phyloP scores from a whole-genome alignment of 2,113 vertebrate species.

The Ceratotherium simum region DNA sequence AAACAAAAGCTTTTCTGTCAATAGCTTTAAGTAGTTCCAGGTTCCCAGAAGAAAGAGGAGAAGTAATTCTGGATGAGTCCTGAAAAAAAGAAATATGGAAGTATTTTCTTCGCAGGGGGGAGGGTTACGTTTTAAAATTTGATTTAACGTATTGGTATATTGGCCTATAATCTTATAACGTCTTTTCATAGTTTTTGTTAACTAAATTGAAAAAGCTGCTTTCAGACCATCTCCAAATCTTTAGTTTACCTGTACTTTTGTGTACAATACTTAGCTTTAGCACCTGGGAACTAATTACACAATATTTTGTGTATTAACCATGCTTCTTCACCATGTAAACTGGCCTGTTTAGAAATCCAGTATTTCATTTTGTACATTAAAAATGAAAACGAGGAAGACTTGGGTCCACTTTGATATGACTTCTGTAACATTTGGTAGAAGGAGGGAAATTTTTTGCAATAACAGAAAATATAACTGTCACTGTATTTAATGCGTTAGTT shows the following conservation, averaged over 20 bases:
- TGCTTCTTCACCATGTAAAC: neutral
- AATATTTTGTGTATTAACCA: neutral
- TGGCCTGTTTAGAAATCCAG: neutral
- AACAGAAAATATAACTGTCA: neutral
- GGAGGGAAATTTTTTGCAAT: neutral
- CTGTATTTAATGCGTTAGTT: constrained; percentile 62
- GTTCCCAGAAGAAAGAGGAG: neutral
- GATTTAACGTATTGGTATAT: neutral
- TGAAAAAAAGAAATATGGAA: neutral
- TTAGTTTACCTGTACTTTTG: neutral
- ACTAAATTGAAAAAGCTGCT: neutral
- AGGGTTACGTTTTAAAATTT: neutral
- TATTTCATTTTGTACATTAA: neutral
- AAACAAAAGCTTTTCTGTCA: neutral
- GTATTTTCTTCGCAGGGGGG: neutral
- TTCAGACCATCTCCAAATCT: neutral
- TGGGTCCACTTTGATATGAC: neutral
- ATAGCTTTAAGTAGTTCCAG: neutral
- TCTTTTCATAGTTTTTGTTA: neutral
- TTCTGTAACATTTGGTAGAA: neutral
- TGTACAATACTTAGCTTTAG: neutral
- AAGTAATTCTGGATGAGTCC: neutral
- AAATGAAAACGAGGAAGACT: constrained; percentile 4
- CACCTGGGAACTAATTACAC: neutral
- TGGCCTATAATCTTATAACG: neutral